phyloP scores from a whole-genome alignment of 2,888 invertebrate genomes.

The Platypus cylindrus region DNA sequence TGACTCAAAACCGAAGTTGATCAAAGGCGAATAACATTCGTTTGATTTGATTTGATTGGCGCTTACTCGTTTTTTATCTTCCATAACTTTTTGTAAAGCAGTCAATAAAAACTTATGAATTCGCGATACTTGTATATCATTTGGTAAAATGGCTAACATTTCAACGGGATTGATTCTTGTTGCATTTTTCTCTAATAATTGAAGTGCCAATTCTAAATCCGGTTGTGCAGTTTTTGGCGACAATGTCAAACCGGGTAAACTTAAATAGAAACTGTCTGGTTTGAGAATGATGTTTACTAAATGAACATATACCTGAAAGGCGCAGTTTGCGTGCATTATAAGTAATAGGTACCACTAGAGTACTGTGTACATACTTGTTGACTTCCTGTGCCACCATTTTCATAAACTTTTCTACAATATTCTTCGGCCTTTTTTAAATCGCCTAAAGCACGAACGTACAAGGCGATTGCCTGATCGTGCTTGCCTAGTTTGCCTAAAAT shows the following conservation, averaged over 20 bases:
- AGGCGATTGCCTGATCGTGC: conserved; percentile 85
- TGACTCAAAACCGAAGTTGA: no score
- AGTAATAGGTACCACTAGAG: no score
- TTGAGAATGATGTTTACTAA: conserved; percentile 32
- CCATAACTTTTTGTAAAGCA: conserved; percentile 60
- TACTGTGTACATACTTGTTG: conserved; percentile 23
- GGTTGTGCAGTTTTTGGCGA: conserved; percentile 54
- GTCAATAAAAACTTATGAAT: conserved; percentile 42
- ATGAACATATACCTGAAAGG: conserved; percentile 30
- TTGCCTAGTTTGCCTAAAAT: conserved; percentile 80
- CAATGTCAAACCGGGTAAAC: conserved; percentile 29
- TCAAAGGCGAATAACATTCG: no score
- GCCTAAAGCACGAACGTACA: conserved; percentile 81
- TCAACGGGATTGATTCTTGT: conserved; percentile 71
- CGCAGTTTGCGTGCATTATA: no score
- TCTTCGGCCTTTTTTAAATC: conserved; percentile 71
- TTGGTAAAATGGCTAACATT: conserved; percentile 68
- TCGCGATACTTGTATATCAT: conserved; percentile 60
- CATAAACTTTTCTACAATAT: conserved; percentile 67
- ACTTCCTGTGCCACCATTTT: conserved; percentile 23
- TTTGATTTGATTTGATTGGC: no score
- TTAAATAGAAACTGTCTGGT: conserved; percentile 26
- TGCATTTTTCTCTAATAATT: conserved; percentile 72
- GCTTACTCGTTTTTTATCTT: conserved; percentile 48
- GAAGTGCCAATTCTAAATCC: conserved; percentile 67